Evolutionary conservation across 2,113 vertebrate genomes (phyloP).

Genomic region (Ramphastos sulfuratus): DNA sequence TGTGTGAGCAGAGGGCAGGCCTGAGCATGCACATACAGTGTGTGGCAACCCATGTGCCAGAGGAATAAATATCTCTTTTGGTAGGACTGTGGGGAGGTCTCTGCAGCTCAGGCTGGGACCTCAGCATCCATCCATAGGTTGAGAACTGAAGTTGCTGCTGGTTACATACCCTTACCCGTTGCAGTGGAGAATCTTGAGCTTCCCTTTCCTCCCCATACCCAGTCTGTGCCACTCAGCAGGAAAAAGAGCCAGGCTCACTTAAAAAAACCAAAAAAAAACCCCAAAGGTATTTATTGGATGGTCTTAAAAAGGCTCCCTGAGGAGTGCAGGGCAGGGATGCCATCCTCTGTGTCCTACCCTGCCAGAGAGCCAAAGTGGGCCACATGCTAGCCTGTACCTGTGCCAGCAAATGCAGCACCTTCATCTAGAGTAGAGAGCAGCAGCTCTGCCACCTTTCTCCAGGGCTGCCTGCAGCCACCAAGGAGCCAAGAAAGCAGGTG

Average conservation of each 20-base stretch:
- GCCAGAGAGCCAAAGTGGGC: not conserved
- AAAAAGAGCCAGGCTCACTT: not conserved
- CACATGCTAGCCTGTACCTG: accelerated
- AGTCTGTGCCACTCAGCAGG: accelerated
- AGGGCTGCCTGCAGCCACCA: constrained; percentile 50
- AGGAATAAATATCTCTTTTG: constrained; percentile 65
- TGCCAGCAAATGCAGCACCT: not conserved
- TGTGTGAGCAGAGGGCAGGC: not conserved
- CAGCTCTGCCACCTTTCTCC: not conserved
- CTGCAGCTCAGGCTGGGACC: not conserved
- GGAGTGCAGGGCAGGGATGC: not conserved
- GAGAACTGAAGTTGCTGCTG: not conserved
- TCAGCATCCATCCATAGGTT: accelerated
- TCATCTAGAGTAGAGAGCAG: not conserved
- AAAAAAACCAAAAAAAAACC: not conserved
- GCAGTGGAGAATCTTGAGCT: accelerated
- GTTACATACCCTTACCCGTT: not conserved
- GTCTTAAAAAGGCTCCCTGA: constrained; percentile 16
- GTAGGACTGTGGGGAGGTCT: not conserved
- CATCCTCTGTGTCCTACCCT: not conserved
- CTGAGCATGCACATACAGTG: accelerated
- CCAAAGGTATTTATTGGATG: constrained; percentile 24
- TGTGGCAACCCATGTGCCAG: not conserved
- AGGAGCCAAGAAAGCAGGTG: not conserved
- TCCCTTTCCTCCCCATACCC: not conserved